Evolutionary conservation across 2,113 vertebrate genomes (phyloP).

Genomic region (Xyliphius kryptos): DNA sequence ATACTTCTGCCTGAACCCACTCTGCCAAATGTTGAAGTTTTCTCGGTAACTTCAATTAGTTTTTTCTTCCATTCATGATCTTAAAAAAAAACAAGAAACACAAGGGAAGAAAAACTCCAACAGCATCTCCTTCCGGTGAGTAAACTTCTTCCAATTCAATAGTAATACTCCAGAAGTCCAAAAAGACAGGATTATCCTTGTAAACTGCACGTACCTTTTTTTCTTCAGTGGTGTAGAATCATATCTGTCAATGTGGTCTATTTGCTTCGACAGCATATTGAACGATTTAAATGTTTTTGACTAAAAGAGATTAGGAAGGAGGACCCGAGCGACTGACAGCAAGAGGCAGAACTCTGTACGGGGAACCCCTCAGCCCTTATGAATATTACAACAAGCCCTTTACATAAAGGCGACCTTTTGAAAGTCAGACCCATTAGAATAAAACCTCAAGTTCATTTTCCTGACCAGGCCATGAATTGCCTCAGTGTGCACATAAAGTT

Average conservation of each 20-base stretch:
- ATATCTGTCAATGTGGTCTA: conserved; percentile 27
- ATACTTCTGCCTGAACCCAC: conserved; percentile 52
- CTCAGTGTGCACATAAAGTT: conserved; percentile 65
- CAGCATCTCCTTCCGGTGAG: no score
- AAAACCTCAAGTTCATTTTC: conserved; percentile 75
- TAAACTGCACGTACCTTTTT: no score
- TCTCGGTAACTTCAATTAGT: conserved; percentile 20
- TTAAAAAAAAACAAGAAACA: no score
- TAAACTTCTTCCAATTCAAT: no score
- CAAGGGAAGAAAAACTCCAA: background rate
- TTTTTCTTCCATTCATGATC: background rate
- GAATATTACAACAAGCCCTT: conserved; percentile 74
- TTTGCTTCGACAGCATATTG: conserved; percentile 20
- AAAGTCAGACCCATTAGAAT: conserved; percentile 83
- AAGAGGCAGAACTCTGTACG: conserved; percentile 27
- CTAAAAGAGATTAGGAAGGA: conserved; percentile 42
- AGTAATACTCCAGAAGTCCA: no score
- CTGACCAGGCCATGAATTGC: conserved; percentile 67
- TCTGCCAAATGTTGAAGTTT: conserved; percentile 61
- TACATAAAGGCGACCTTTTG: conserved; percentile 69
- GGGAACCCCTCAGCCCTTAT: conserved; percentile 63
- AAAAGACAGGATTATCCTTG: no score
- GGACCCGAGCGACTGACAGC: conserved; percentile 31
- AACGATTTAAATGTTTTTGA: conserved; percentile 44
- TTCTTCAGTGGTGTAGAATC: no score